Evolutionary conservation across 2,113 vertebrate genomes (phyloP), one percentile per base, ranked within the genome.

Genomic region (Mesocricetus auratus): DNA sequence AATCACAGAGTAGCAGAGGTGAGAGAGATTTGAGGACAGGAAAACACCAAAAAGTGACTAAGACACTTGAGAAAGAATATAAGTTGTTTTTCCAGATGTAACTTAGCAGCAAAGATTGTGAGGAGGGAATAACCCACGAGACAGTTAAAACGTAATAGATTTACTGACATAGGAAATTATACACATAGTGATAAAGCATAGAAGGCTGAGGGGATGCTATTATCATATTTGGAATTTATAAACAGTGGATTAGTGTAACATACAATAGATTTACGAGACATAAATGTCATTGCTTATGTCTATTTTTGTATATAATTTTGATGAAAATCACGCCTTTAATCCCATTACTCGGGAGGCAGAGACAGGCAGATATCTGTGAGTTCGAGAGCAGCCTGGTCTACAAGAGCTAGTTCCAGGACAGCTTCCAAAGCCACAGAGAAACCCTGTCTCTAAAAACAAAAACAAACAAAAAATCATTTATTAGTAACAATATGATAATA

Each of bases 401-500:
- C n/a, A n/a, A n/a, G n/a, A n/a, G n/a, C n/a, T n/a, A n/a, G n/a
- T n/a, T n/a, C n/a, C n/a, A n/a, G n/a, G n/a, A n/a, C n/a, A n/a
- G n/a, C n/a, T n/a, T n/a, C n/a, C n/a, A n/a, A n/a, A n/a, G n/a
- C n/a, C n/a, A n/a, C n/a, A n/a, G n/a, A n/a, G n/a, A n/a, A n/a
- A n/a, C n/a, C n/a, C n/a, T n/a, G n/a, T n/a, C n/a, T n/a, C n/a
- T n/a, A n/a, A n/a, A n/a, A n/a, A n/a, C n/a, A n/a, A n/a, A n/a
- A n/a, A n/a, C n/a, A n/a, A n/a, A n/a, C n/a, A n/a, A 97, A 89
- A n/a, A 36, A 95, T 94, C 24, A 86, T 93, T 39, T 97, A 0
- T 96, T 92, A 95, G 58, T 96, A 75, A 93, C 66, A 95, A 24
- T 90, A 15, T 96, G 79, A 93, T 60, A 95, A 24, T 90, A 15